Conservation (phyloP, 1,140 invertebrate genomes). For the Scaptomyza pallida region DNA sequence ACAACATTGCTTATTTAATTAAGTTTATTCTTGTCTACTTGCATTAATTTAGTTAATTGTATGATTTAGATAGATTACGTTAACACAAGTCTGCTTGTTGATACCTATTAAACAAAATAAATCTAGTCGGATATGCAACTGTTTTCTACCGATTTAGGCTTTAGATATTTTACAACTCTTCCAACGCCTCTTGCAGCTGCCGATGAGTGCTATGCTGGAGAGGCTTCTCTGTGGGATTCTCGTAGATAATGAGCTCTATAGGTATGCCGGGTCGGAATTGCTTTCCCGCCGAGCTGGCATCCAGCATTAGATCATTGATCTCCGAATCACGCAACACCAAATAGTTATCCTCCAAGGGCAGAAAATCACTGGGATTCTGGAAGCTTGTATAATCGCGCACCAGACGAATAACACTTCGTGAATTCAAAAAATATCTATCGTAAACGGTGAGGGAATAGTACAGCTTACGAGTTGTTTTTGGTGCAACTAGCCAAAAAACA, state of each 20-base stretch:
- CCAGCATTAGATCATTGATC: neutral
- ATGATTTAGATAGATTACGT: too few relatives aligned
- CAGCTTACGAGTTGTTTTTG: conserved; percentile 13
- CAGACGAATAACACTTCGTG: conserved; percentile 40
- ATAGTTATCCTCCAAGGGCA: conserved; percentile 27
- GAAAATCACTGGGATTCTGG: conserved; percentile 48
- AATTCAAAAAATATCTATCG: conserved; percentile 33
- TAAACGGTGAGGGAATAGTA: conserved; percentile 49
- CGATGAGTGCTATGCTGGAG: conserved; percentile 8
- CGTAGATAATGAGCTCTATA: conserved; percentile 43
- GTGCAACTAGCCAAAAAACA: conserved; percentile 51
- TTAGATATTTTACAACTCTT: neutral
- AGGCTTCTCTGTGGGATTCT: conserved; percentile 1
- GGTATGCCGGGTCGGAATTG: conserved; percentile 6
- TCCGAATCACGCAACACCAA: conserved; percentile 44
- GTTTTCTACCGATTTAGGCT: too few relatives aligned
- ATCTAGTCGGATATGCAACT: too few relatives aligned
- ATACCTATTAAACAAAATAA: too few relatives aligned
- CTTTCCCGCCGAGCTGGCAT: neutral
- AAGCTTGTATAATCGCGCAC: conserved; percentile 20
- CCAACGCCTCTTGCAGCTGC: conserved; percentile 15
- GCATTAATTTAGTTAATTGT: too few relatives aligned
- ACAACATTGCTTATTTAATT: too few relatives aligned
- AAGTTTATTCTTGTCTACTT: too few relatives aligned
- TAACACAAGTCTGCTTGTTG: too few relatives aligned